Evolutionary conservation across 1,140 invertebrate genomes (phyloP).

Genomic region (Drosophila sturtevanti): DNA sequence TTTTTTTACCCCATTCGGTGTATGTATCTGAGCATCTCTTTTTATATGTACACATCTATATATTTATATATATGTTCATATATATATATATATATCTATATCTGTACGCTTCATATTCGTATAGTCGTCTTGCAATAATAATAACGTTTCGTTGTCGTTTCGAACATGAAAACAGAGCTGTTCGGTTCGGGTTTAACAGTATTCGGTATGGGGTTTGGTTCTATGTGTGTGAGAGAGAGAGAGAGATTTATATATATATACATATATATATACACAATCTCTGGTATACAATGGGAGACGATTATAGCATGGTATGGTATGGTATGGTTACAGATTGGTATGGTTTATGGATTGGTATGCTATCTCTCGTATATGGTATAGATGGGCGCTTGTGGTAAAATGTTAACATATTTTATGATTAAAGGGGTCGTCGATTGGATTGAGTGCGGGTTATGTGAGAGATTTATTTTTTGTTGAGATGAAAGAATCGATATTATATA

Average conservation of each 20-base stretch:
- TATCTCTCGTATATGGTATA: no score
- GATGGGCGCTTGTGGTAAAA: conserved; percentile 35
- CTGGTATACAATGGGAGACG: conserved; percentile 69
- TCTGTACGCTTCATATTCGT: conserved; percentile 39
- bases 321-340: no score
- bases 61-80: neutral
- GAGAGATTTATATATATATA: no score
- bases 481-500: conserved; percentile 51
- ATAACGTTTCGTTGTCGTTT: neutral
- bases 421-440: conserved; percentile 34
- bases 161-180: conserved; percentile 18
- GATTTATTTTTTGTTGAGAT: conserved; percentile 8
- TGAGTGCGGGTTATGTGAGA: conserved; percentile 30
- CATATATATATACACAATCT: conserved; percentile 29
- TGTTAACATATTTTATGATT: conserved; percentile 33
- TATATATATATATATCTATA: conserved; percentile 25
- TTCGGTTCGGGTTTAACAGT: conserved; percentile 31
- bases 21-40: conserved; percentile 31
- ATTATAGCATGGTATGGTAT: conserved; percentile 33
- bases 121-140: conserved; percentile 19
- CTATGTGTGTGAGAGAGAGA: conserved; percentile 13
- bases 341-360: no score
- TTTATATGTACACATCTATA: no score
- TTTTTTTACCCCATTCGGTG: conserved; percentile 4
- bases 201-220: conserved; percentile 33